Conservation (phyloP, 2,888 invertebrate species). For the Abscondita cerata region DNA sequence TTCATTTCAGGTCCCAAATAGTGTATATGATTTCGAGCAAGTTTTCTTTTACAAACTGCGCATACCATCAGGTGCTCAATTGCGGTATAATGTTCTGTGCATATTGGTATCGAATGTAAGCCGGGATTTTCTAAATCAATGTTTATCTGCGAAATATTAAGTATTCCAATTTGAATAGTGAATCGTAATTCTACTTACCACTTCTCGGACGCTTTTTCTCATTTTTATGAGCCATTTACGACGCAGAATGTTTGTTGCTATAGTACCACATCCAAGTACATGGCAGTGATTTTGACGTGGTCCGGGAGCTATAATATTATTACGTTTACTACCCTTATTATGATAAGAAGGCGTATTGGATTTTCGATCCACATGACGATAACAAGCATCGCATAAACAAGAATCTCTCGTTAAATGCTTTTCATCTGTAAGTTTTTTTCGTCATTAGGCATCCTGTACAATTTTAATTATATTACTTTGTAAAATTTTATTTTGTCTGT, state of each 20-base stretch:
- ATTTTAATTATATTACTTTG: constrained; percentile 63
- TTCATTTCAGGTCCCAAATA: constrained; percentile 68
- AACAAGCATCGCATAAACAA: constrained; percentile 87
- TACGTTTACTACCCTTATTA: constrained; percentile 57
- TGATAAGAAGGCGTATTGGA: constrained; percentile 75
- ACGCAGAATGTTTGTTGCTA: constrained; percentile 70
- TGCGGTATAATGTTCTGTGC: constrained; percentile 72
- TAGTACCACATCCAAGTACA: constrained; percentile 67
- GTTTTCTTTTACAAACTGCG: constrained; percentile 75
- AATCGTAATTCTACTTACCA: constrained; percentile 55
- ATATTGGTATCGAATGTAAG: constrained; percentile 72
- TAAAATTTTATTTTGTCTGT: constrained; percentile 81
- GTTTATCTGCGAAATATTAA: constrained; percentile 58
- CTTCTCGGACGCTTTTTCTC: constrained; percentile 71
- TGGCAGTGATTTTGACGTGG: constrained; percentile 64
- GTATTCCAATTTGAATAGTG: no score
- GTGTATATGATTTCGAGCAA: constrained; percentile 80
- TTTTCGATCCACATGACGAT: constrained; percentile 83
- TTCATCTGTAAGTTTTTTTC: constrained; percentile 64
- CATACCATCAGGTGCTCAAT: constrained; percentile 79
- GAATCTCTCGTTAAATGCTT: constrained; percentile 84
- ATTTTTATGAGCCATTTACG: constrained; percentile 78
- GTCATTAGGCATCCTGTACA: not conserved
- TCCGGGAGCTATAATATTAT: constrained; percentile 53
- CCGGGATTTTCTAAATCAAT: constrained; percentile 69